A percentile compares a stretch with the other conserved stretches of the same genome.
Conservation (phyloP, 2,797 vertebrate genomes). For the Rhodeus uyekii region DNA sequence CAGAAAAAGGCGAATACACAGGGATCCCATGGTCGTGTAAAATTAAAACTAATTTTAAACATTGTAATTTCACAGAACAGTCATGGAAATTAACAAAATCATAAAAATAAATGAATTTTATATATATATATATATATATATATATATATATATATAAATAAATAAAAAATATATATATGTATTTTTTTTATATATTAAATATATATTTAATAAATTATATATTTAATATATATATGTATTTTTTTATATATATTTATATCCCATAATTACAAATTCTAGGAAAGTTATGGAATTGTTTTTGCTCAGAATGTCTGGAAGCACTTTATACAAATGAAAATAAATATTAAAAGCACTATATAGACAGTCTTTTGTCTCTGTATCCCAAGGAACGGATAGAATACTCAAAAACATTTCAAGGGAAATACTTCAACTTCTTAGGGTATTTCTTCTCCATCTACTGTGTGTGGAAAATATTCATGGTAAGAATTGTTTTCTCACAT, state of each 20-base stretch:
- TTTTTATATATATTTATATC: too few relatives aligned
- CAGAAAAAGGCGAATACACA: background rate
- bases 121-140: too few relatives aligned
- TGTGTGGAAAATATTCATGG: conserved; percentile 99
- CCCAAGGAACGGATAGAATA: conserved; percentile 96
- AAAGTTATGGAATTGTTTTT: background rate
- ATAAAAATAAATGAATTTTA: background rate
- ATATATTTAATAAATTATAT: too few relatives aligned
- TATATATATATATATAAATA: too few relatives aligned
- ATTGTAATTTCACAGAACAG: background rate
- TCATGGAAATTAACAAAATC: background rate
- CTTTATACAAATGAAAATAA: background rate
- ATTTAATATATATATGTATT: too few relatives aligned
- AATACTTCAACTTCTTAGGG: conserved; percentile 97
- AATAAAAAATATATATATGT: too few relatives aligned
- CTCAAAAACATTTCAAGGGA: conserved; percentile 98
- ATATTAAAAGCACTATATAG: background rate
- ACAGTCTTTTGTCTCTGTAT: conserved; percentile 31
- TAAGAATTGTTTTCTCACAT: conserved; percentile 66
- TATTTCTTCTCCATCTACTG: conserved; percentile 99
- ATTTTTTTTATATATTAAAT: too few relatives aligned
- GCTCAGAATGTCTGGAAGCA: background rate
- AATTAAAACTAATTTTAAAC: background rate
- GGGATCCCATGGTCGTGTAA: background rate
- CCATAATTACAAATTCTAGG: background rate